These are phyloP conservation scores for Acanthornis magna DNA, from an alignment of 2,797 vertebrate genomes.

Conservation along the genomic window DNA sequence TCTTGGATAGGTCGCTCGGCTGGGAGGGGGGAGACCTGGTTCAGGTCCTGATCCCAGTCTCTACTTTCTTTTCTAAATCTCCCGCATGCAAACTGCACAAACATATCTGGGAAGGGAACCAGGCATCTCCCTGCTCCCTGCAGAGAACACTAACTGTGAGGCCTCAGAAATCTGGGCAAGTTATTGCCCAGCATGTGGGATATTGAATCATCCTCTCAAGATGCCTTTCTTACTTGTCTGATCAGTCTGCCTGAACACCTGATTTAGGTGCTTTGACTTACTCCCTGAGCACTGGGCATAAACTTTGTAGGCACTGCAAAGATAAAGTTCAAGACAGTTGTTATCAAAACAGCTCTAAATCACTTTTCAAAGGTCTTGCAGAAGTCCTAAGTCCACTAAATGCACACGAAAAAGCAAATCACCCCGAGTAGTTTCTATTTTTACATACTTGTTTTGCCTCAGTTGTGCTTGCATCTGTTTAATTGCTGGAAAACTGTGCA, in stretches of 20 bases:
- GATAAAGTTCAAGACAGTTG: neutral
- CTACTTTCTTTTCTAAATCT: neutral
- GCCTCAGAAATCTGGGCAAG: neutral
- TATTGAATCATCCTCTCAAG: neutral
- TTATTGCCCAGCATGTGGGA: neutral
- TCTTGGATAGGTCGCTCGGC: neutral
- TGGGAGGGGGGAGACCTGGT: neutral
- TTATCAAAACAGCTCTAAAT: neutral
- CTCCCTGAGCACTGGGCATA: neutral
- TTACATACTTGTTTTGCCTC: neutral
- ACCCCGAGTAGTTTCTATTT: neutral
- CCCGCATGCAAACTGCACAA: neutral
- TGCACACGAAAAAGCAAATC: neutral
- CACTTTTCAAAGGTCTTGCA: conserved; percentile 9
- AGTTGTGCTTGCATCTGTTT: neutral
- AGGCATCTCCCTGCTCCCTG: neutral
- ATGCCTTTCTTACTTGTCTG: neutral
- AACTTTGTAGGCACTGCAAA: neutral
- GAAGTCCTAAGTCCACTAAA: neutral
- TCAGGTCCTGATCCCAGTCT: neutral
- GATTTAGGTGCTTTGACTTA: neutral
- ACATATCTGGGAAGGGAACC: neutral
- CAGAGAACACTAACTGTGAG: neutral
- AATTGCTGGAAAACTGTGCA: neutral
- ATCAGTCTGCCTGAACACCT: neutral